Base-by-base conservation (phyloP, 2,888 invertebrate species). In the Ceramica pisi region DNA sequence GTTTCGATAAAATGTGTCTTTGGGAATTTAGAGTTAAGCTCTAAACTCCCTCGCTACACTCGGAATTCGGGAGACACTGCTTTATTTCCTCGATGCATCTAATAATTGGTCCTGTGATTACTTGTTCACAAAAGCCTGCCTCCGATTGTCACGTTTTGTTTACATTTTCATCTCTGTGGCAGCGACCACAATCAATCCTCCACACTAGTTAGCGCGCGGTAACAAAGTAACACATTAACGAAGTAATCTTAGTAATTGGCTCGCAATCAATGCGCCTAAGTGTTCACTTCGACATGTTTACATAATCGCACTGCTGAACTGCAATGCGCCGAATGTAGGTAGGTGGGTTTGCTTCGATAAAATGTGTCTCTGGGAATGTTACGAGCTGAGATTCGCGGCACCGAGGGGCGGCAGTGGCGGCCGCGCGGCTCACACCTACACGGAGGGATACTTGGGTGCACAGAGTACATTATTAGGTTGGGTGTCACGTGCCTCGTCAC, bases 181-280 rank as follows among this genome's bases (percentile, higher is more conserved):
- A 26, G 64, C 41, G 2, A 38, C 23, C 14, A 41, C 26, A 71
- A 71, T 55, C 71, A n/a, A 71, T 77, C 46, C 12, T 55, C 16
- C 23, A 41, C 46, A 41, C 38, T 62, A 73, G 19, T 61, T 16
- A 31, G 41, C 7, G 63, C 31, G 12, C 50, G 66, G 12, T 50
- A 66, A 31, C 26, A 41, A 69, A 62, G 21, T 70, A 61, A 38
- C 77, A 68, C 70, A 77, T 46, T 67, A 46, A 46, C 53, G n/a
- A 71, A 68, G 71, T 38, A 55, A 71, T 69, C 71, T 31, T 12
- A n/a, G 46, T 48, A 69, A 77, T 71, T 46, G 51, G 6, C 75
- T 50, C 16, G 16, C 44, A 44, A 75, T 77, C 46, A 53, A 53
- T 46, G 51, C 19, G 1, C n/a, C n/a, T n/a, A n/a, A n/a, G n/a